Evolutionary conservation across 1,140 invertebrate genomes (phyloP), one percentile per base, ranked within the genome.

Genomic region (Cepaea nemoralis): DNA sequence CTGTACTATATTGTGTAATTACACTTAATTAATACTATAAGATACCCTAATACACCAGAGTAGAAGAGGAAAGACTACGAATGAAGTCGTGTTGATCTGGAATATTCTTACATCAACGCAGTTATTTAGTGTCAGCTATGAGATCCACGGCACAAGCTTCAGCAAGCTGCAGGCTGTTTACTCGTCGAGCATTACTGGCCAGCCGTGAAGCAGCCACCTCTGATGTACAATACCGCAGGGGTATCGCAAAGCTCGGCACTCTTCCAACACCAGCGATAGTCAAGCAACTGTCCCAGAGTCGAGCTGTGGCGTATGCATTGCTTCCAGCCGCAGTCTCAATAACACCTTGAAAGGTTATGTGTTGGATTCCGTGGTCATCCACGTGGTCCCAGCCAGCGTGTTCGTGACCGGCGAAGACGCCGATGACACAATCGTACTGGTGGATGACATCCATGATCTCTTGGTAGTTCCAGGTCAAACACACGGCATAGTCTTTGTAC

Each of bases 341-440:
- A 5, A 91, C 84, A 27, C 86, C 90, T 66, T 87, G 85, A 16
- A 90, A 84, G 0, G 85, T 86, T 22, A 91, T 76, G 67, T 90
- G 90, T 79, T 88, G 88, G n/a, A 91, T 87, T 19, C 87, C 87
- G 78, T 86, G 79, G 0, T 85, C 82, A 81, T 91, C 90, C 14
- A 87, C 69, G 37, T 81, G 82, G 83, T 88, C 86, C 1, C 87
- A 90, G 35, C 84, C 86, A 24, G 83, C 70, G 78, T 91, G 91
- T 31, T 89, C 86, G 84, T 91, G 91, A 0, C 91, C 91, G 81
- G 83, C 80, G 16, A 91, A 77, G 73, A 91, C 91, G 19, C 83
- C 85, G 10, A 89, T 71, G 24, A 91, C 89, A 81, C 85, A 90
- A 0, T 70, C 40, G 73, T 87, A 85, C 5, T 74, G 39, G 78